Evolutionary conservation across 2,113 vertebrate genomes (phyloP), one percentile per base, ranked within the genome.

Genomic region (Acrocephalus kingi): DNA sequence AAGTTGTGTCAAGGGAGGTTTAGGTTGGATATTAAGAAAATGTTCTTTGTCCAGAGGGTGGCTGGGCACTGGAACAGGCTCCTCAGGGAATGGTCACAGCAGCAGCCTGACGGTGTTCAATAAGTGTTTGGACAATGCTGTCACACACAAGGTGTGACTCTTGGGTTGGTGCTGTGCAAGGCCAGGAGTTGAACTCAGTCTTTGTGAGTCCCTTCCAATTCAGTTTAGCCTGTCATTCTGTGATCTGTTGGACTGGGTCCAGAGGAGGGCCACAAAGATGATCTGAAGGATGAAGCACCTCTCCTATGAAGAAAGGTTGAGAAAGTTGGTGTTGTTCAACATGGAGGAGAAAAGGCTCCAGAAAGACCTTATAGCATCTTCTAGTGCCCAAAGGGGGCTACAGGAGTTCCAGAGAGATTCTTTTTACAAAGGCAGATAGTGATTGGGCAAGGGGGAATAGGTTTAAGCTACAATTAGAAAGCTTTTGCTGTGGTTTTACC

Each of bases 41-140:
- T 8, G 4, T 62, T 62, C 9, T 25, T 54, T 25, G 25, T 2
- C 33, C 13, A 54, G 31, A 45, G 17, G 8, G 27, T 72, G 48
- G 9, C 4, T 54, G 31, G 25, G 4, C 64, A 46, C 33, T 31
- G 12, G 7, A 37, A 46, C 7, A 59, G 22, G 19, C 5, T 51
- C 12, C 37, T 6, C 4, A 27, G 22, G 13, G 48, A 2, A 22
- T 37, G 21, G 17, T 37, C 56, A 31, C 27, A 62, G 48, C 31
- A 62, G 13, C 16, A 27, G 7, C 33, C 25, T 45, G 25, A 15
- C 4, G 1, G 56, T 54, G 16, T 31, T 62, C 39, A 45, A 37
- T 8, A 52, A 62, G 21, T 0, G 0, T 52, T 45, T 62, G 67
- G 22, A 16, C 31, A 72, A 35, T 4, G 7, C 37, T 37, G 13